These are phyloP conservation scores for Muscidifurax raptorellus DNA, from an alignment of 1,140 invertebrate genomes.

Conservation along the genomic window DNA sequence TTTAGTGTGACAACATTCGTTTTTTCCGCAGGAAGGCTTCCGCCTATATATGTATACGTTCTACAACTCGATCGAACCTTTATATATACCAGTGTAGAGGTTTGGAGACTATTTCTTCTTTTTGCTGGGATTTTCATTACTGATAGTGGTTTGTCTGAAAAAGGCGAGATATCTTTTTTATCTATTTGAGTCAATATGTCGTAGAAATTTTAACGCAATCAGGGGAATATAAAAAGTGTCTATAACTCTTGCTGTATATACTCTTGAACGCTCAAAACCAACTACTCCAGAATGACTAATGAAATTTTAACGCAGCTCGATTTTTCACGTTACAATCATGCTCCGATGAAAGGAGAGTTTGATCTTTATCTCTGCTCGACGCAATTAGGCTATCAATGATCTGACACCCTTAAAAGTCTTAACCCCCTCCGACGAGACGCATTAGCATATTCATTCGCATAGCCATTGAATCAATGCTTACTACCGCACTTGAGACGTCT, in stretches of 20 bases:
- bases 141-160: no score
- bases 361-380: background rate
- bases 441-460: conserved; percentile 3
- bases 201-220: background rate
- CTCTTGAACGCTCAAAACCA: no score
- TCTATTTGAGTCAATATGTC: background rate
- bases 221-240: no score
- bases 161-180: background rate
- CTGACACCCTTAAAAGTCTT: background rate
- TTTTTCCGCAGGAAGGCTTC: background rate
- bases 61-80: background rate
- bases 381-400: background rate
- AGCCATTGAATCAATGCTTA: conserved; percentile 3
- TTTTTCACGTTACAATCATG: no score
- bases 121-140: background rate
- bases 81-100: background rate
- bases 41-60: background rate
- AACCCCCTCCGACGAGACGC: background rate
- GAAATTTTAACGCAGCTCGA: no score
- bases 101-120: background rate
- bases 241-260: no score
- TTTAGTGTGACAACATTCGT: background rate
- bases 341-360: no score
- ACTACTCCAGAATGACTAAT: no score
- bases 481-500: conserved; percentile 7